These are phyloP conservation scores for Thalassoma bifasciatum DNA, from an alignment of 2,113 vertebrate species.

Conservation along the genomic window DNA sequence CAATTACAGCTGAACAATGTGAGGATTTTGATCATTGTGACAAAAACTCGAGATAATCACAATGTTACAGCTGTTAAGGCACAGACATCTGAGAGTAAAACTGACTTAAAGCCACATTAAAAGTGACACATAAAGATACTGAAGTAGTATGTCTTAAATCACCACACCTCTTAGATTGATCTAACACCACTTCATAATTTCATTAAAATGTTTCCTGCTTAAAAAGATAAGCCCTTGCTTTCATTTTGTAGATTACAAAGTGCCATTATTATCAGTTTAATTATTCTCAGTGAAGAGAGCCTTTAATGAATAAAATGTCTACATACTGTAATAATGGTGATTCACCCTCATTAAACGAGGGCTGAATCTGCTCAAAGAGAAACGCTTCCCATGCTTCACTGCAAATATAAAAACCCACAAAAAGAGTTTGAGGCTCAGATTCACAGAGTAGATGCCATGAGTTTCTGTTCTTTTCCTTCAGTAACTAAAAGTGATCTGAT, in stretches of 20 bases:
- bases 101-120: constrained; percentile 35
- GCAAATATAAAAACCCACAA: constrained; percentile 26
- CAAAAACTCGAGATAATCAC: constrained; percentile 31
- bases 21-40: constrained; percentile 29
- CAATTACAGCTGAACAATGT: constrained; percentile 25
- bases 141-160: constrained; percentile 62
- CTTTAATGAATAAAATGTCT: constrained; percentile 79
- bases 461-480: constrained; percentile 29
- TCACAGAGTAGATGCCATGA: neutral
- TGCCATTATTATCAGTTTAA: constrained; percentile 81
- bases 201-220: constrained; percentile 78
- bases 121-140: constrained; percentile 54
- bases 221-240: constrained; percentile 76
- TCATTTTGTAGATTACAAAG: constrained; percentile 77
- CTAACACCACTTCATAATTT: constrained; percentile 73
- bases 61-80: constrained; percentile 13
- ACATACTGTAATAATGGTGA: constrained; percentile 62
- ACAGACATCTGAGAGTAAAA: constrained; percentile 30
- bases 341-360: constrained; percentile 66
- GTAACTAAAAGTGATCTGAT: constrained; percentile 16
- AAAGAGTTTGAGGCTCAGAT: constrained; percentile 45
- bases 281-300: constrained; percentile 78
- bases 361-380: constrained; percentile 46
- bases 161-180: constrained; percentile 55
- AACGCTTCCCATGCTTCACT: constrained; percentile 26